Evolutionary conservation across 2,797 vertebrate species (phyloP), one percentile per base, ranked within the genome.

Genomic region (Numenius phaeopus): DNA sequence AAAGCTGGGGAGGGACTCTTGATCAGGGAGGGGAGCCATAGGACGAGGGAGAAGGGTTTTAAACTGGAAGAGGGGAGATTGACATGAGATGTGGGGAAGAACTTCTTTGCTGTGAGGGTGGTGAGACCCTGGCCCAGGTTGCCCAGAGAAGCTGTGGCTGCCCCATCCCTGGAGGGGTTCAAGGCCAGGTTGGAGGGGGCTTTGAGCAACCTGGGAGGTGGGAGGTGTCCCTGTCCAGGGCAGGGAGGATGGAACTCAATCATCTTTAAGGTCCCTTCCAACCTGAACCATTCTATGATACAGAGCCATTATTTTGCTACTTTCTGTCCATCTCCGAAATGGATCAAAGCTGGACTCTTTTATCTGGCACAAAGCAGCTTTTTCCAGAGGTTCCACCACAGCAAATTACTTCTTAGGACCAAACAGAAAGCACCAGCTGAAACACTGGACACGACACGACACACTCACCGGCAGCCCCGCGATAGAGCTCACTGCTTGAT

Each of bases 281-380:
- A 34, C 22, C 14, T 9, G 37, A 59, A 24, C n/a, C 14, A 24
- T 37, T 59, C 57, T 16, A 16, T 23, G 32, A n/a, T 22, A 59
- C 21, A 34, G 14, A 59, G 19, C 9, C 3, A 2, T 12, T 58
- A 20, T 22, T 72, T 52, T 55, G 29, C 44, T 65, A 44, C 19
- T 17, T 39, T 34, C n/a, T 30, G n/a, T 26, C 18, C 65, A 59
- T 64, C 42, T 34, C 54, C 0, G 1, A 10, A 40, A 0, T 1
- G 46, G 69, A 89, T 76, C 61, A 81, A 76, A 90, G 73, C 71
- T 82, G 61, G 69, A 90, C 39, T 65, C 80, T 54, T 59, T 85
- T 52, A 34, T 52, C 58, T 67, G 46, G 9, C n/a, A 47, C 4
- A 3, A 18, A 42, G 26, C 55, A 46, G 52, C 10, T 19, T 40